Evolutionary conservation across 1,140 invertebrate species (phyloP).

Genomic region (Hylaeus anthracinus): DNA sequence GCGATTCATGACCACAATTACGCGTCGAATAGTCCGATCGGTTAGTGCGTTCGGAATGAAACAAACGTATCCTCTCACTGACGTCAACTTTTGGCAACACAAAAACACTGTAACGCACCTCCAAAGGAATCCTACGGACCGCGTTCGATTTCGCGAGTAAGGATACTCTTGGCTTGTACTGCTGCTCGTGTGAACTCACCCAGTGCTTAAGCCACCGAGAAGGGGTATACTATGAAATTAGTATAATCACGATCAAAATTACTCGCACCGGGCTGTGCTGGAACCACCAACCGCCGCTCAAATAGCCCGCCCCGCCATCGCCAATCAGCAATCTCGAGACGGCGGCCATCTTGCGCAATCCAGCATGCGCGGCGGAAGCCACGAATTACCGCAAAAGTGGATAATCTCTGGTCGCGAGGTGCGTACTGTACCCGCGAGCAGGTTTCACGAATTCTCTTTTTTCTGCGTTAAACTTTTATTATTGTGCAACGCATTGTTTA

Average conservation of each 20-base stretch:
- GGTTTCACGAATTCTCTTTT: not conserved
- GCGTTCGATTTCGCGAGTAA: slow-evolving; percentile 54
- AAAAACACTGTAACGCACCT: slow-evolving; percentile 9
- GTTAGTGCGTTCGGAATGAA: not conserved
- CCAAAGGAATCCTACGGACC: slow-evolving; percentile 34
- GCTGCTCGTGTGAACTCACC: slow-evolving; percentile 61
- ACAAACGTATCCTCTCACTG: not conserved
- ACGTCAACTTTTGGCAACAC: not conserved
- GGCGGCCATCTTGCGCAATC: slow-evolving; percentile 67
- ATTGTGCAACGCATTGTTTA: too few species aligned
- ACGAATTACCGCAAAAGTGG: slow-evolving; percentile 70
- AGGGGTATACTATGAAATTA: slow-evolving; percentile 72
- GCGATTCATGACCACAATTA: not conserved
- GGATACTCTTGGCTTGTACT: slow-evolving; percentile 54
- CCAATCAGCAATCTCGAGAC: slow-evolving; percentile 63
- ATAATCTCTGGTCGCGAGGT: slow-evolving; percentile 58
- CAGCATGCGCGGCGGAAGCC: slow-evolving; percentile 55
- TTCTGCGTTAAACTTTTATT: too few species aligned
- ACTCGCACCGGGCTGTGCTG: slow-evolving; percentile 62
- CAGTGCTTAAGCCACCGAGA: slow-evolving; percentile 66
- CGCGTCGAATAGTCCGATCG: not conserved
- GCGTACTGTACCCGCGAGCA: slow-evolving; percentile 5
- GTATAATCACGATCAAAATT: slow-evolving; percentile 75
- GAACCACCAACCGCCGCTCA: slow-evolving; percentile 71
- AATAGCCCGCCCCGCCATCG: slow-evolving; percentile 68